A percentile compares a stretch with the other conserved stretches of the same genome.
Evolutionary conservation across 2,888 invertebrate species (phyloP).

Genomic region (Alsophila aescularia): DNA sequence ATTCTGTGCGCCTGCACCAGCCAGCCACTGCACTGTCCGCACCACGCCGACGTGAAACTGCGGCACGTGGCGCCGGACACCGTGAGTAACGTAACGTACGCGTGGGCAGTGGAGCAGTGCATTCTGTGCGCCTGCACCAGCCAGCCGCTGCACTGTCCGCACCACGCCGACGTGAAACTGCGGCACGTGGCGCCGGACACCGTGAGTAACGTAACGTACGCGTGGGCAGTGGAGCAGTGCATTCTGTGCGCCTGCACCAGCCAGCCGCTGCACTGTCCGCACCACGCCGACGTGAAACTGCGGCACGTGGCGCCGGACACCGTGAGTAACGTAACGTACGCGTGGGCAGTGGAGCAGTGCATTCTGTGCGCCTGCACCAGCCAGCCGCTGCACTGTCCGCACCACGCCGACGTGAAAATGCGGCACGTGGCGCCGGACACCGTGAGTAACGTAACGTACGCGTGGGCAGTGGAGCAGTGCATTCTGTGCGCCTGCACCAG

Average conservation of each 20-base stretch:
- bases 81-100: slow-evolving; percentile 79
- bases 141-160: slow-evolving; percentile 87
- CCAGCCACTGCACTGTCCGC: slow-evolving; percentile 87
- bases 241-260: slow-evolving; percentile 93
- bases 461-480: too few species aligned
- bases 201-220: slow-evolving; percentile 79
- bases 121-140: slow-evolving; percentile 93
- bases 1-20: slow-evolving; percentile 93
- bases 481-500: too few species aligned
- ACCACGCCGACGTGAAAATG: slow-evolving; percentile 90
- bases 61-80: slow-evolving; percentile 96
- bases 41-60: slow-evolving; percentile 90
- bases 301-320: slow-evolving; percentile 96
- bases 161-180: slow-evolving; percentile 90
- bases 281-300: slow-evolving; percentile 90
- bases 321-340: slow-evolving; percentile 79
- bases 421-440: slow-evolving; percentile 96
- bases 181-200: slow-evolving; percentile 96
- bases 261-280: slow-evolving; percentile 87
- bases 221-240: slow-evolving; percentile 98
- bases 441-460: slow-evolving; percentile 85
- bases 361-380: slow-evolving; percentile 93
- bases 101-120: slow-evolving; percentile 98
- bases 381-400: slow-evolving; percentile 87
- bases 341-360: slow-evolving; percentile 98